Conservation (phyloP, 2,797 vertebrate species). For the Tauraco hartlaubi region DNA sequence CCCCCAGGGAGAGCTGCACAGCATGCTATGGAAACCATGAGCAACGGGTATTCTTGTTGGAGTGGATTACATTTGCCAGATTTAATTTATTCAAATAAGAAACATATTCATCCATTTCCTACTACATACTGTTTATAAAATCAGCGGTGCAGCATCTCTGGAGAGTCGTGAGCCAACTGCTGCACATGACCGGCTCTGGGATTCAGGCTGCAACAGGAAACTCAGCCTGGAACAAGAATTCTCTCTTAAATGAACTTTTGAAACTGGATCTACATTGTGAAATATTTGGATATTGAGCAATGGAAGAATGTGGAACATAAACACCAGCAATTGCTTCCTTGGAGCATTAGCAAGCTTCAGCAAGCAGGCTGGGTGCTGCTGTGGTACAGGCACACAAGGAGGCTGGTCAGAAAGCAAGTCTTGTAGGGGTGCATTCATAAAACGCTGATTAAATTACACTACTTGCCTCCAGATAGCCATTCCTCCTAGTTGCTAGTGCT, state of each 20-base stretch:
- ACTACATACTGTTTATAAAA: slow-evolving; percentile 26
- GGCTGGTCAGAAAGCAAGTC: neutral
- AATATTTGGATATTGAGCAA: slow-evolving; percentile 64
- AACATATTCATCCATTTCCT: slow-evolving; percentile 20
- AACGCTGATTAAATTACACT: neutral
- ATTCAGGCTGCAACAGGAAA: slow-evolving; percentile 64
- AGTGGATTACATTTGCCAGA: neutral
- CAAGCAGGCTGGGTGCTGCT: neutral
- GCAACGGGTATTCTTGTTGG: neutral
- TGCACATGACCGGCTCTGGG: neutral
- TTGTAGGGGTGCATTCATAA: neutral
- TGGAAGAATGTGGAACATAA: slow-evolving; percentile 61
- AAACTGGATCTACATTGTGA: slow-evolving; percentile 58
- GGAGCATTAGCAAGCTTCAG: slow-evolving; percentile 19
- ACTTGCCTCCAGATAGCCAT: neutral
- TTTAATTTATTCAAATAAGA: slow-evolving; percentile 52
- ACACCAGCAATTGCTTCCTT: neutral
- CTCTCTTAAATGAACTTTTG: slow-evolving; percentile 51
- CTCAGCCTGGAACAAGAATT: slow-evolving; percentile 45
- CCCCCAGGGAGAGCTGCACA: neutral
- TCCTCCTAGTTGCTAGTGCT: neutral
- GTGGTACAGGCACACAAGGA: neutral
- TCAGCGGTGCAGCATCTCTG: neutral
- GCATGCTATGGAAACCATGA: slow-evolving; percentile 9
- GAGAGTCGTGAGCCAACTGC: slow-evolving; percentile 20